Evolutionary conservation across 2,113 vertebrate genomes (phyloP).

Genomic region (Ciconia stormi): DNA sequence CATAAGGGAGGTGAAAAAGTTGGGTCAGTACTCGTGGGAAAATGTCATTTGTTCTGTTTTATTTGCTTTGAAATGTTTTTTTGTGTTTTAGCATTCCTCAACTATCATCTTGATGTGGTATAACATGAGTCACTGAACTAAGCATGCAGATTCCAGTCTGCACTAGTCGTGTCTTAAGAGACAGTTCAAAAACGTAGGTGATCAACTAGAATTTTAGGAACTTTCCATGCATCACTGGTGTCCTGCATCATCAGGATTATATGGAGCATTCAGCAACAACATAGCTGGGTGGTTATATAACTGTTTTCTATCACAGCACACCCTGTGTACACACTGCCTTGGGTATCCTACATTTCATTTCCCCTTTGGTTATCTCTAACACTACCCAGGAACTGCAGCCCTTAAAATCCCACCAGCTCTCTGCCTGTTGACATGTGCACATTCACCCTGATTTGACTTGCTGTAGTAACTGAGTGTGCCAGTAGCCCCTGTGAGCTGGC

Average conservation of each 20-base stretch:
- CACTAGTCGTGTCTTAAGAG: not conserved
- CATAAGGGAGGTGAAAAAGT: not conserved
- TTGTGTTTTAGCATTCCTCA: not conserved
- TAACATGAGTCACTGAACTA: not conserved
- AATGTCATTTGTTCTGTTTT: not conserved
- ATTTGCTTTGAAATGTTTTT: not conserved
- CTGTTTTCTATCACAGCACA: not conserved
- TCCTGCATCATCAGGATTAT: not conserved
- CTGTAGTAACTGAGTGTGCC: not conserved
- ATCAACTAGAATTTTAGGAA: not conserved
- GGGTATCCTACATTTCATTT: not conserved
- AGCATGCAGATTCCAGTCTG: not conserved
- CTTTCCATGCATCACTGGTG: not conserved
- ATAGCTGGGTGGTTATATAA: not conserved
- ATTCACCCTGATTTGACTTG: not conserved
- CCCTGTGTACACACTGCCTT: not conserved
- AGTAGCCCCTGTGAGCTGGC: not conserved
- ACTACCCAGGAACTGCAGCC: not conserved
- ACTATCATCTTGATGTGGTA: not conserved
- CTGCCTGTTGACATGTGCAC: rapidly evolving
- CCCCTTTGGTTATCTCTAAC: not conserved
- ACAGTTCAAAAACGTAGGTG: not conserved
- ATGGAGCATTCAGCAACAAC: not conserved
- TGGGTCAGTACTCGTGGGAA: not conserved
- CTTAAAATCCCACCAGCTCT: not conserved